Base-by-base conservation (phyloP, 2,113 vertebrate genomes). In the Pomatostomus ruficeps region DNA sequence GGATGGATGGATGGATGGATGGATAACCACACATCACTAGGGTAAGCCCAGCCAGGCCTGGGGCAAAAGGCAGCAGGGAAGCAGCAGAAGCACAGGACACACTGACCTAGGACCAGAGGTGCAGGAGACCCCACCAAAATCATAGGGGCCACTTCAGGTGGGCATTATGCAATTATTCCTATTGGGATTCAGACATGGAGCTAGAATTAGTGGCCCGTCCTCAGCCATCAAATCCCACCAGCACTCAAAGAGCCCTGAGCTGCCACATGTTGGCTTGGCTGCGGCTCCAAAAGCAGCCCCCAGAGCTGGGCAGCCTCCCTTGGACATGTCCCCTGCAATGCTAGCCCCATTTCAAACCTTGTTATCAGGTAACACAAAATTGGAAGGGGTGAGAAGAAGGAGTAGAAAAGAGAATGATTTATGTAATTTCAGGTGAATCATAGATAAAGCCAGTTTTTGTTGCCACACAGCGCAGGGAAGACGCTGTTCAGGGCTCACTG, bases 221-320 rank as follows among this genome's bases (percentile, higher is more conserved):
- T 72, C 36, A 66, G 74, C 23, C 55, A 46, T 8, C 48, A 85
- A 54, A 67, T 15, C 38, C 55, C 21, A 21, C 20, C 19, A 14
- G 54, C 4, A 22, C n/a, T 23, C 58, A 52, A 59, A 68, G 58
- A 68, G 28, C 49, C 59, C 31, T 10, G 54, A 57, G 28, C 58
- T 40, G 52, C 75, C n/a, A 48, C 33, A 22, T 1, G 0, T 25
- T 1, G 1, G 40, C 40, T 48, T 0, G 0, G 40, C 9, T 2
- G 1, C 0, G 0, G 26, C n/a, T 66, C 86, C 2, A 1, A 58
- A 29, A n/a, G 24, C 55, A 49, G 58, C 16, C 22, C 22, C 55
- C 46, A 3, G 0, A 29, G 66, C 36, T 1, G 0, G 19, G 38
- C 26, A 13, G 28, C 29, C 33, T 28, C 20, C 79, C 48, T 19